Conservation (phyloP, 1,140 invertebrate species). For the Saxidomus purpurata region DNA sequence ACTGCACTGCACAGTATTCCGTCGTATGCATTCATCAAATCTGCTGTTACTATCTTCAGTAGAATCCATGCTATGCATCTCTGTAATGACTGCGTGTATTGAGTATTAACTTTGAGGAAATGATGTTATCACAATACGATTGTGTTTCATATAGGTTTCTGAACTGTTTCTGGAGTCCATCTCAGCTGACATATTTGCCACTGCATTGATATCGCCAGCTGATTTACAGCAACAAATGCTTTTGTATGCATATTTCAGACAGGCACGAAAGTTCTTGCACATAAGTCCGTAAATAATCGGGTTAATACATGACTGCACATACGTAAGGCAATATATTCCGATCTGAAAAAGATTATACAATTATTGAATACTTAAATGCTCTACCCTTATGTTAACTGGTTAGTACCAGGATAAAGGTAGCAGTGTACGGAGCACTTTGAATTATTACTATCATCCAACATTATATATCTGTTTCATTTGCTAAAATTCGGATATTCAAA, state of each 20-base stretch:
- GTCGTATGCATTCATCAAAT: too few species aligned
- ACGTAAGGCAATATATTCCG: constrained; percentile 80
- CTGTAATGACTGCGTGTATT: too few species aligned
- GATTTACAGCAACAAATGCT: constrained; percentile 38
- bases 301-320: constrained; percentile 87
- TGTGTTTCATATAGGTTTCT: not conserved
- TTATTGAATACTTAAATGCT: too few species aligned
- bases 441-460: too few species aligned
- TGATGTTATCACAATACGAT: not conserved
- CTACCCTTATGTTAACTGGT: too few species aligned
- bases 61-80: too few species aligned
- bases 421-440: too few species aligned
- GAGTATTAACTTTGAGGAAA: not conserved
- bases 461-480: too few species aligned
- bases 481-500: too few species aligned
- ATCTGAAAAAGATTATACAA: constrained; percentile 76
- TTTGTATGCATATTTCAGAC: constrained; percentile 47
- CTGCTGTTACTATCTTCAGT: too few species aligned
- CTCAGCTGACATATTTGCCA: constrained; percentile 32
- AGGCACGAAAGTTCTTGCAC: constrained; percentile 87
- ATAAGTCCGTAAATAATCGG: constrained; percentile 88
- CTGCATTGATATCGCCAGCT: constrained; percentile 15
- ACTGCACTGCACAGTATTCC: too few species aligned
- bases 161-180: constrained; percentile 62
- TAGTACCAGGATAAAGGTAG: too few species aligned